Evolutionary conservation across 2,797 vertebrate genomes (phyloP), one percentile per base, ranked within the genome.

Genomic region (Pipistrellus pipistrellus): DNA sequence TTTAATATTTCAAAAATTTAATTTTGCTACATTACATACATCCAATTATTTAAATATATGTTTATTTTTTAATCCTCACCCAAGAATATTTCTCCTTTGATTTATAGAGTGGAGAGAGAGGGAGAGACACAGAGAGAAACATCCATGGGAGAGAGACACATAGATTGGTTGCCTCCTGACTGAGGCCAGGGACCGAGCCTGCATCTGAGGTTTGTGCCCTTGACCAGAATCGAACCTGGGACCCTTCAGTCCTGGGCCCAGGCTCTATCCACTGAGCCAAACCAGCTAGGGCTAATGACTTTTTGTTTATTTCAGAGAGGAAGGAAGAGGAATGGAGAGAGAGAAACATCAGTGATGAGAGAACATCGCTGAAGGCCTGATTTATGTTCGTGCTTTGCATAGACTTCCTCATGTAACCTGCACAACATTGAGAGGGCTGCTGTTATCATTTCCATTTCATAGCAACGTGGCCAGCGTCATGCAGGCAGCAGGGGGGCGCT

Each of bases 11-110:
- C 23, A 83, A 84, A 84, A 76, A 1, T 35, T 69, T 82, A 51
- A 89, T 38, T 76, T 35, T 93, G 57, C 44, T 72, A 86, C 13
- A 88, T 93, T 76, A 84, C 9, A 84, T 41, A 32, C 4, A 75
- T 25, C n/a, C 64, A 83, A 6, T 53, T 78, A 4, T n/a, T 27
- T 30, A 62, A 62, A 30, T 27, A 25, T 12, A 27, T 59, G 13
- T 62, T 62, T 62, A 30, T 30, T 62, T 62, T 64, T 66, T 32
- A 66, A 32, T 32, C 64, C n/a, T 66, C 17, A 32, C n/a, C 64
- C n/a, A 32, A 32, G n/a, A 18, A 66, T 32, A 66, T 32, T 32
- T 66, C 17, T 32, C 64, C n/a, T 20, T 32, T 66, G 64, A 32
- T 66, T 32, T 66, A 32, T 20, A 66, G n/a, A 32, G 64, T 10